Percentiles rank a stretch among this genome's conserved stretches.
Conservation (phyloP, 2,113 vertebrate genomes). For the Neoarius graeffei region DNA sequence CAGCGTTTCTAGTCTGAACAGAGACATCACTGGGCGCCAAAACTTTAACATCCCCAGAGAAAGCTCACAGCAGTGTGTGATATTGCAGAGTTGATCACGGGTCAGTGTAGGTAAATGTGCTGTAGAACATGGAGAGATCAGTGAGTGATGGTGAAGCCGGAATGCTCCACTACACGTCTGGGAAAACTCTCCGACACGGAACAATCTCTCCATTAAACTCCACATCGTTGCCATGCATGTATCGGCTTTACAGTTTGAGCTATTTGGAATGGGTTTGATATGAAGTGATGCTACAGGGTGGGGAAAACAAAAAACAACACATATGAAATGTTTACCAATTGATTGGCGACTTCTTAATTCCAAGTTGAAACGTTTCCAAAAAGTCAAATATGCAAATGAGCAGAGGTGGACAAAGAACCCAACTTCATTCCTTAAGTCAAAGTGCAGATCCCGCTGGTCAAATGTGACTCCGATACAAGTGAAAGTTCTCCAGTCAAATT, state of each 20-base stretch:
- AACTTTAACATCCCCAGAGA: slow-evolving; percentile 6
- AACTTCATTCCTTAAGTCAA: too few species aligned
- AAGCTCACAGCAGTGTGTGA: neutral
- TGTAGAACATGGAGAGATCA: slow-evolving; percentile 5
- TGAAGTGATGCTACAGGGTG: neutral
- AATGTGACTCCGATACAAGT: too few species aligned
- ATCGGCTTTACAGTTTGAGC: neutral
- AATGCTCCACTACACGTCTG: neutral
- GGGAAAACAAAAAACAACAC: neutral
- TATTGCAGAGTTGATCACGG: slow-evolving; percentile 18
- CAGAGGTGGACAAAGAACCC: too few species aligned
- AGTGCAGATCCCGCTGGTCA: too few species aligned
- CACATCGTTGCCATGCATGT: neutral
- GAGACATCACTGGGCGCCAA: neutral
- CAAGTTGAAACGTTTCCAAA: too few species aligned
- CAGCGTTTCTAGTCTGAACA: neutral
- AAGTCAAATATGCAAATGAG: neutral
- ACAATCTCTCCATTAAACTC: neutral
- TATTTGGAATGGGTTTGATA: neutral
- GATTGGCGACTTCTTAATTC: neutral
- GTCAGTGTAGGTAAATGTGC: slow-evolving; percentile 37
- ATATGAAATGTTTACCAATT: neutral
- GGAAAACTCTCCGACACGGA: slow-evolving; percentile 1
- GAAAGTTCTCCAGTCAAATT: too few species aligned
- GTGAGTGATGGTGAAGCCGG: slow-evolving; percentile 3